phyloP scores from a whole-genome alignment of 2,888 invertebrate species.

The Scelioninae gen. 2 region DNA sequence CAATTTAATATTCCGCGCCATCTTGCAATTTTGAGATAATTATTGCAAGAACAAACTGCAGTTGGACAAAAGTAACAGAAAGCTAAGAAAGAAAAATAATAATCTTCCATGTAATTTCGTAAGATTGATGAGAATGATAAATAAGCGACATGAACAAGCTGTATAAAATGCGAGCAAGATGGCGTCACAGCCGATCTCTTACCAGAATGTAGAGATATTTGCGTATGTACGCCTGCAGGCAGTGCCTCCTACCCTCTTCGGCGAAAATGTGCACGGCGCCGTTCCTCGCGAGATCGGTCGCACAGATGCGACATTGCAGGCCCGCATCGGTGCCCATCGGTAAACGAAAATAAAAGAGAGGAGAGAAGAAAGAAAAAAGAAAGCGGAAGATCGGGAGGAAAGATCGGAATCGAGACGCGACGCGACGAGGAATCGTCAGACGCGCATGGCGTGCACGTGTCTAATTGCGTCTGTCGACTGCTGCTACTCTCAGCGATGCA shows the following conservation, averaged over 20 bases:
- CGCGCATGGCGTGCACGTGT: constrained; percentile 39
- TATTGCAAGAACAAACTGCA: too few species aligned
- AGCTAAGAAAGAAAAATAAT: too few species aligned
- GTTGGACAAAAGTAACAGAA: too few species aligned
- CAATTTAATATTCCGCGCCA: neutral
- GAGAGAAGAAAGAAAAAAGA: constrained; percentile 10
- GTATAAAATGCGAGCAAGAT: constrained; percentile 14
- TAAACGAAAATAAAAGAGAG: constrained; percentile 8
- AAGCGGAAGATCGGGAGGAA: constrained; percentile 8
- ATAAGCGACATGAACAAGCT: neutral
- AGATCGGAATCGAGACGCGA: constrained; percentile 22
- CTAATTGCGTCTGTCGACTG: constrained; percentile 55
- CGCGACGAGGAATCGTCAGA: constrained; percentile 28
- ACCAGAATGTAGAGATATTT: constrained; percentile 83
- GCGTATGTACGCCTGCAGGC: constrained; percentile 81
- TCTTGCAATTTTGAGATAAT: too few species aligned
- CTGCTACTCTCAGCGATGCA: constrained; percentile 53
- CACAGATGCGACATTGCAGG: constrained; percentile 80
- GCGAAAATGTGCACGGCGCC: constrained; percentile 80
- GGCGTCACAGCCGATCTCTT: constrained; percentile 64
- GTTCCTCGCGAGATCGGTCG: constrained; percentile 78
- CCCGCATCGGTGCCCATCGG: constrained; percentile 64
- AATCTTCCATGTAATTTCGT: too few species aligned
- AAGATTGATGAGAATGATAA: too few species aligned
- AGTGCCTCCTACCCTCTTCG: constrained; percentile 81